These are phyloP conservation scores for Drosophila picticornis DNA, from an alignment of 2,888 invertebrate genomes.

Conservation along the genomic window DNA sequence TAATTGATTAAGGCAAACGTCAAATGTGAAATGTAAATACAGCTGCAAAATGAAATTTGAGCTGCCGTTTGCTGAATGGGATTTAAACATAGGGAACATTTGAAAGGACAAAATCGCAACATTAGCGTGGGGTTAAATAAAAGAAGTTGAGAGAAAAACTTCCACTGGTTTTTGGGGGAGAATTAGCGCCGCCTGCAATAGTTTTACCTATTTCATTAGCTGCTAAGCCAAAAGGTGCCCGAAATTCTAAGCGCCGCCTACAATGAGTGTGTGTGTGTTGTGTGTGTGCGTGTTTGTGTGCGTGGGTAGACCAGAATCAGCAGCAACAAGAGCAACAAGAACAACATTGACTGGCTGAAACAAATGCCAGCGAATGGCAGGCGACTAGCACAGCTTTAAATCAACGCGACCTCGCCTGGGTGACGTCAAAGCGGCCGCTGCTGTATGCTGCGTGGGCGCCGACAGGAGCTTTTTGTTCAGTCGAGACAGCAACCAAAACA, in stretches of 20 bases:
- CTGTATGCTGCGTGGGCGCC: conserved; percentile 43
- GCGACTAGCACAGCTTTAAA: conserved; percentile 60
- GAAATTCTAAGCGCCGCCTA: conserved; percentile 69
- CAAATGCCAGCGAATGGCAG: conserved; percentile 70
- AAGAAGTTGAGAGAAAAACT: conserved; percentile 4
- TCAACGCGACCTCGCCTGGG: conserved; percentile 52
- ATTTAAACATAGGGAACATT: conserved; percentile 5
- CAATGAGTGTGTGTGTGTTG: conserved; percentile 54
- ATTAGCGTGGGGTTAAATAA: conserved; percentile 11
- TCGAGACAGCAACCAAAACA: conserved; percentile 50
- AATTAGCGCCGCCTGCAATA: conserved; percentile 17
- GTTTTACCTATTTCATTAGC: conserved; percentile 48
- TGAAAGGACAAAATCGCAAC: not conserved
- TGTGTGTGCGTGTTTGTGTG: conserved; percentile 20
- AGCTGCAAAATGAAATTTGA: conserved; percentile 51
- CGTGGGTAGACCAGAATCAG: conserved; percentile 51
- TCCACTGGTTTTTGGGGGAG: not conserved
- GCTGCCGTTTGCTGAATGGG: conserved; percentile 1
- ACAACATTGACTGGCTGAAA: conserved; percentile 32
- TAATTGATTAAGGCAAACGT: conserved; percentile 54
- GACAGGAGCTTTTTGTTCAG: conserved; percentile 29
- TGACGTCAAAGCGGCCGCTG: conserved; percentile 61
- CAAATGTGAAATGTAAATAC: conserved; percentile 47
- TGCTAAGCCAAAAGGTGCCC: conserved; percentile 32
- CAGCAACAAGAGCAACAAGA: conserved; percentile 25